phyloP scores from a whole-genome alignment of 1,140 invertebrate genomes.

The Anadara kagoshimensis region DNA sequence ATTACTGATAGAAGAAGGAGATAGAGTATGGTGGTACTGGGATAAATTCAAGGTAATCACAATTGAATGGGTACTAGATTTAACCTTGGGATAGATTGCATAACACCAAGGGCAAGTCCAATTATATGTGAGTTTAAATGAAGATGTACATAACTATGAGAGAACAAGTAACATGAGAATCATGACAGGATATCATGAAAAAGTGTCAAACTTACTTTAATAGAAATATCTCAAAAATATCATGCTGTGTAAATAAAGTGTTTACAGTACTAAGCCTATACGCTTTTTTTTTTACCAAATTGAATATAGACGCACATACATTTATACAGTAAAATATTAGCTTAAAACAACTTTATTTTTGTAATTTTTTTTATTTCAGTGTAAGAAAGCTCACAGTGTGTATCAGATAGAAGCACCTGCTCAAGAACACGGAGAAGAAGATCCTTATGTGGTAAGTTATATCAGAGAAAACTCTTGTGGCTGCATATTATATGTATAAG shows the following conservation, averaged over 20 bases:
- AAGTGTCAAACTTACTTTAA: too few species aligned
- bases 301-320: too few species aligned
- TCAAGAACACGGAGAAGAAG: constrained; percentile 62
- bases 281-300: too few species aligned
- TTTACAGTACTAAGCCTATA: too few species aligned
- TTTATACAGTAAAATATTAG: not conserved
- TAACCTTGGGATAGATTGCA: not conserved
- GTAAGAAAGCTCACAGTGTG: constrained; percentile 70
- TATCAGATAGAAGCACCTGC: constrained; percentile 70
- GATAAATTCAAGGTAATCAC: constrained; percentile 63
- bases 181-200: too few species aligned
- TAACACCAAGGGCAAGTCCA: too few species aligned
- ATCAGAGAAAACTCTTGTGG: not conserved
- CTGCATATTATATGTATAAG: not conserved
- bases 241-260: too few species aligned
- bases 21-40: constrained; percentile 73
- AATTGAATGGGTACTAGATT: not conserved
- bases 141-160: too few species aligned
- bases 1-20: constrained; percentile 71
- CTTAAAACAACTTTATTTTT: too few species aligned
- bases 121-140: too few species aligned
- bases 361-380: constrained; percentile 49
- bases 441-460: constrained; percentile 65
- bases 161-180: too few species aligned
- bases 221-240: too few species aligned